Percentiles rank a stretch among this genome's conserved stretches.
Evolutionary conservation across 2,888 invertebrate species (phyloP).

Genomic region (Acleris emargana): DNA sequence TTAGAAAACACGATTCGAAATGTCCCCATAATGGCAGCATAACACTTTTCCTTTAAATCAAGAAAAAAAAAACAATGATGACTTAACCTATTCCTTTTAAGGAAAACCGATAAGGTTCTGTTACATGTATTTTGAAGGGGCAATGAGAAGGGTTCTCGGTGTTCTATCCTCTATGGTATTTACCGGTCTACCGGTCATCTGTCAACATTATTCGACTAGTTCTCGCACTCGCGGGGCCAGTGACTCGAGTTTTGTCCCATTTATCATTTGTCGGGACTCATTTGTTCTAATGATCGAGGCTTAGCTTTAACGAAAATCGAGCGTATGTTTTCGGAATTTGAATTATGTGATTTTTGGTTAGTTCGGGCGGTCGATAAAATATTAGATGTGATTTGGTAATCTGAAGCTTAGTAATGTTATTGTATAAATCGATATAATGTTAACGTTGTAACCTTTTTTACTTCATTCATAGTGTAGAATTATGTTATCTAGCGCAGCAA

Average conservation of each 20-base stretch:
- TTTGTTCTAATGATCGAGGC: constrained; percentile 38
- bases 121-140: constrained; percentile 14
- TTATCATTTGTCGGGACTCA: constrained; percentile 41
- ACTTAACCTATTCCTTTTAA: too few relatives aligned
- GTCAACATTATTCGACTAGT: constrained; percentile 37
- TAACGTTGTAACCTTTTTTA: too few relatives aligned
- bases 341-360: constrained; percentile 5
- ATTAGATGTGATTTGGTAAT: not conserved
- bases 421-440: too few relatives aligned
- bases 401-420: too few relatives aligned
- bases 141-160: constrained; percentile 7
- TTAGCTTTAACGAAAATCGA: constrained; percentile 23
- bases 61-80: too few relatives aligned
- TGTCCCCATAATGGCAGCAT: too few relatives aligned
- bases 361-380: too few relatives aligned
- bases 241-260: constrained; percentile 35
- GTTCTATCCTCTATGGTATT: constrained; percentile 37
- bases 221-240: constrained; percentile 30
- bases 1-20: too few relatives aligned
- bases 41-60: too few relatives aligned
- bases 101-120: constrained; percentile 18
- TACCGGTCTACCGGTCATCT: constrained; percentile 39
- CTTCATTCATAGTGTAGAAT: too few relatives aligned
- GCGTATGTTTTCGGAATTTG: constrained; percentile 14
- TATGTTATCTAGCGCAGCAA: too few relatives aligned